Evolutionary conservation across 2,113 vertebrate genomes (phyloP), one percentile per base, ranked within the genome.

Genomic region (Cavia aperea): DNA sequence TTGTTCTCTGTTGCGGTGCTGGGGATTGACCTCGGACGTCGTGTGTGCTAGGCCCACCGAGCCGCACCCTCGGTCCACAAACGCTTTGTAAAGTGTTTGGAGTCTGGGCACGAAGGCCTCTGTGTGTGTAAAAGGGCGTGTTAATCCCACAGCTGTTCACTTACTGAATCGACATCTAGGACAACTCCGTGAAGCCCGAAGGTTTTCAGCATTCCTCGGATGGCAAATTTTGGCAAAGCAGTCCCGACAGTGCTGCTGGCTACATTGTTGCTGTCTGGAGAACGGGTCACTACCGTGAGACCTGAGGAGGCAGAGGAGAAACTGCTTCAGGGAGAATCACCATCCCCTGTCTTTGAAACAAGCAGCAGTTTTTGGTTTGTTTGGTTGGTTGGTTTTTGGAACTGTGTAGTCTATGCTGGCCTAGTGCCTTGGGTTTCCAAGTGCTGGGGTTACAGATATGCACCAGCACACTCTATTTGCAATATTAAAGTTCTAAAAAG

Each of bases 151-250:
- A 60, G 63, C 46, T 49, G 26, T 79, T 73, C 93, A 98, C 99
- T 98, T 97, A 99, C 99, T 46, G 98, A 98, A 93, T 99, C 99
- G 2, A 99, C 99, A 96, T 99, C 99, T 92, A 99, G 97, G 54
- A 99, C 99, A 0, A 99, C 98, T 2, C 99, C 99, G 29, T 99
- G 99, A 93, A 99, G 98, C 60, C 99, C 98, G 63, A 99, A 99
- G 0, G 99, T 99, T 96, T 99, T 99, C 94, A 99, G 96, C 99
- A 99, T 99, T 65, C 99, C 99, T 19, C 99, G 98, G 95, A 99
- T 99, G 24, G 99, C 99, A 96, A 99, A 99, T 95, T 99, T 99
- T 0, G 99, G 99, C 54, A 99, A 97, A 49, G 99, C 98, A 10
- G 98, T 99, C 89, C 99, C 98, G 0, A 99, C 98, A 0, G 98